A percentile compares a stretch with the other conserved stretches of the same genome.
These are phyloP conservation scores for Caenorhabditis briggsae DNA, from an alignment of 1,140 invertebrate species.

Conservation along the genomic window DNA sequence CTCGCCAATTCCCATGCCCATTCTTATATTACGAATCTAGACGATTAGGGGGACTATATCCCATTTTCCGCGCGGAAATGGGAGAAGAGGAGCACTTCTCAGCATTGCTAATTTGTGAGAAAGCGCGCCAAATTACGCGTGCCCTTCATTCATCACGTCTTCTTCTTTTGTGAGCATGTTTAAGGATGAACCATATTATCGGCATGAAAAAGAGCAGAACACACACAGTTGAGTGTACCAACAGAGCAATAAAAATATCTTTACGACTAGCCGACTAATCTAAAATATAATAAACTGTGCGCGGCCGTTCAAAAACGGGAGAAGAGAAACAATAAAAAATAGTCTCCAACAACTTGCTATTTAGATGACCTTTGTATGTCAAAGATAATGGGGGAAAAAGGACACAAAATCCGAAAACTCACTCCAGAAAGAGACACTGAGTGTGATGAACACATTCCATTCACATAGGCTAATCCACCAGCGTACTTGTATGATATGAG, in stretches of 20 bases:
- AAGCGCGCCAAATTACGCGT: constrained; percentile 32
- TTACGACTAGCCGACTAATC: background rate
- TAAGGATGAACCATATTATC: constrained; percentile 45
- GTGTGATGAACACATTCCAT: constrained; percentile 71
- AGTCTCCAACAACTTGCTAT: background rate
- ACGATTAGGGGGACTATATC: constrained; percentile 19
- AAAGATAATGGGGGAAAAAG: background rate
- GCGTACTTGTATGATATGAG: constrained; percentile 75
- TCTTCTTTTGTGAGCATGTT: constrained; percentile 20
- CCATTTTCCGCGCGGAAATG: constrained; percentile 39
- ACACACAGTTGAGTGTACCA: background rate
- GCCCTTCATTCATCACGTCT: constrained; percentile 47
- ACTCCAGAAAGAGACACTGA: constrained; percentile 74
- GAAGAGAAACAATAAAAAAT: too few species aligned
- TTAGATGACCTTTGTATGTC: constrained; percentile 28
- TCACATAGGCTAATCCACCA: constrained; percentile 74
- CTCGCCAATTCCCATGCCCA: constrained; percentile 40
- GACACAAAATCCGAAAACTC: background rate
- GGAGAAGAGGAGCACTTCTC: background rate
- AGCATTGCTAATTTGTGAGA: constrained; percentile 42
- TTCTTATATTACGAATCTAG: constrained; percentile 47
- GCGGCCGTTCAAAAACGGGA: background rate
- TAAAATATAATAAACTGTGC: too few species aligned
- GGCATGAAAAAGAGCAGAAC: background rate
- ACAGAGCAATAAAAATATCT: background rate